These are phyloP conservation scores for Dryadula phaetusa DNA, from an alignment of 2,888 invertebrate genomes.

Conservation along the genomic window DNA sequence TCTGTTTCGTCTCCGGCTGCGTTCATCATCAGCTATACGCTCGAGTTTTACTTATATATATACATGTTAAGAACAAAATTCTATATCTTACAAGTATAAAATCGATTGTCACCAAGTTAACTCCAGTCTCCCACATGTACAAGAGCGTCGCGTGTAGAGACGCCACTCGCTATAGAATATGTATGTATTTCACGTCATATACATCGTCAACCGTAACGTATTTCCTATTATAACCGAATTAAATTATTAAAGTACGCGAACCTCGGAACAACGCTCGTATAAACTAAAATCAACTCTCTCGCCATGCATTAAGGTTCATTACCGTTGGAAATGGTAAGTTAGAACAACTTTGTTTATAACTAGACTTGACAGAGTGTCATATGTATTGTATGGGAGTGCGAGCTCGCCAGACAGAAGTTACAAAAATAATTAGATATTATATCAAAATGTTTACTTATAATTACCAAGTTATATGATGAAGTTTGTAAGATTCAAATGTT, in stretches of 20 bases:
- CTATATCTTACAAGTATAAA: background rate
- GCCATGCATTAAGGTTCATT: background rate
- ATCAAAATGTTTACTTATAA: too few species aligned
- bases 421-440: background rate
- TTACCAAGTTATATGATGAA: too few species aligned
- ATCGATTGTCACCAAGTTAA: background rate
- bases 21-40: too few species aligned
- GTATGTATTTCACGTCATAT: background rate
- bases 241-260: conserved; percentile 19
- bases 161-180: background rate
- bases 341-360: conserved; percentile 1
- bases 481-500: too few species aligned
- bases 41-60: too few species aligned
- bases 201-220: conserved; percentile 12
- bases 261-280: background rate
- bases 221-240: conserved; percentile 24
- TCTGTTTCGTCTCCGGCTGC: too few species aligned
- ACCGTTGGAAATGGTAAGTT: background rate
- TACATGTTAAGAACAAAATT: too few species aligned
- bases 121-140: background rate
- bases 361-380: background rate
- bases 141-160: background rate
- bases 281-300: conserved; percentile 1
- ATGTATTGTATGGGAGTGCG: conserved; percentile 6
- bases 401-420: background rate